These are phyloP conservation scores for Rhizomys pruinosus DNA, from an alignment of 2,113 vertebrate genomes.

Conservation along the genomic window DNA sequence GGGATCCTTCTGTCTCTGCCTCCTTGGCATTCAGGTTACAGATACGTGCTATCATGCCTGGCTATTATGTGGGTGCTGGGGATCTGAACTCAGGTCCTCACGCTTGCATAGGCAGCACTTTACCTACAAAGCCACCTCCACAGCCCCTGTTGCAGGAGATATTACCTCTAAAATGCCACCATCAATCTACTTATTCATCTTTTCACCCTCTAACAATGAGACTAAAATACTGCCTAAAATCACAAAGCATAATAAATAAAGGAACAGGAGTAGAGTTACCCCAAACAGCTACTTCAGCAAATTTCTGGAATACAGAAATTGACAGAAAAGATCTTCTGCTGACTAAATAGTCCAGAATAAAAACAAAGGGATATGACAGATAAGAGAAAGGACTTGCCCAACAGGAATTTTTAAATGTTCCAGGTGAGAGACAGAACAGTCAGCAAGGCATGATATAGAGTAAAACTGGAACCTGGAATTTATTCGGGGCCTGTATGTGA, in stretches of 20 bases:
- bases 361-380: neutral
- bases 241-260: slow-evolving; percentile 10
- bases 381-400: neutral
- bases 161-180: slow-evolving; percentile 18
- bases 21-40: neutral
- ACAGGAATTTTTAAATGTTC: neutral
- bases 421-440: neutral
- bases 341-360: neutral
- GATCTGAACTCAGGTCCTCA: neutral
- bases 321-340: neutral
- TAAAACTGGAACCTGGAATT: neutral
- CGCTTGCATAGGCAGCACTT: neutral
- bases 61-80: neutral
- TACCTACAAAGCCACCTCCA: neutral
- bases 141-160: neutral
- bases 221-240: neutral
- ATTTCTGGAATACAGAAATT: neutral
- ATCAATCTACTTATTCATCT: neutral
- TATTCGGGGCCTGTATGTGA: neutral
- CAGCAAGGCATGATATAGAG: neutral
- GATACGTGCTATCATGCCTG: neutral
- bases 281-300: neutral
- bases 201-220: neutral
- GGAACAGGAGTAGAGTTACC: neutral
- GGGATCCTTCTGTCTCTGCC: neutral